Evolutionary conservation across 1,140 invertebrate species (phyloP), one percentile per base, ranked within the genome.

Genomic region (Atta colombica): DNA sequence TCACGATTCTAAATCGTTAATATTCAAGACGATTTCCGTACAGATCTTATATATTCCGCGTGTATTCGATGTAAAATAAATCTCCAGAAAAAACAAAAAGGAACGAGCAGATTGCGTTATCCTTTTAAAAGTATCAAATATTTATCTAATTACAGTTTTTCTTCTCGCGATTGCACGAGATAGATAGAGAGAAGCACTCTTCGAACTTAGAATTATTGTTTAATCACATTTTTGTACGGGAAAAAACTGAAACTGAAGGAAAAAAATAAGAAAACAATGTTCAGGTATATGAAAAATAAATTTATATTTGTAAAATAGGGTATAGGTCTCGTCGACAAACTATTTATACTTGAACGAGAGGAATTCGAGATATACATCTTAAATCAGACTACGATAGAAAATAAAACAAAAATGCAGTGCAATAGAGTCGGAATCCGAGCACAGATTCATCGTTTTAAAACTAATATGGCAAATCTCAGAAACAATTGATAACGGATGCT

Each of bases 231-330:
- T 82, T 25, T 31, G 21, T 21, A 39, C 7, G 60, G 58, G 18
- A 25, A 74, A 14, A 84, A 51, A 74, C n/a, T 45, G 63, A 68
- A 80, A 69, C 7, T 80, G 39, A 51, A 84, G 80, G 80, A 84
- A 31, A 84, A 39, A 84, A 84, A 74, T 84, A 49, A 87, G 45
- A 68, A 68, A 90, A 65, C 31, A 80, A 51, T 49, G 25, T 77
- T 87, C 55, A 72, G 28, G 63, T 82, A 77, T 90, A 90, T 71
- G 87, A 87, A 90, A 91, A 89, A 89, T 90, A 90, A 89, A 90
- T 87, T 88, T 91, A 71, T 90, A 89, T 91, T 90, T 91, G 87
- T 85, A 91, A 90, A 81, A 81, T 71, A n/a, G 39, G 10, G 12
- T 60, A 72, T 65, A 80, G 21, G 12, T 84, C 18, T 88, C 55